Evolutionary conservation across 2,888 invertebrate genomes (phyloP), one percentile per base, ranked within the genome.

Genomic region (Atethmia centrago): DNA sequence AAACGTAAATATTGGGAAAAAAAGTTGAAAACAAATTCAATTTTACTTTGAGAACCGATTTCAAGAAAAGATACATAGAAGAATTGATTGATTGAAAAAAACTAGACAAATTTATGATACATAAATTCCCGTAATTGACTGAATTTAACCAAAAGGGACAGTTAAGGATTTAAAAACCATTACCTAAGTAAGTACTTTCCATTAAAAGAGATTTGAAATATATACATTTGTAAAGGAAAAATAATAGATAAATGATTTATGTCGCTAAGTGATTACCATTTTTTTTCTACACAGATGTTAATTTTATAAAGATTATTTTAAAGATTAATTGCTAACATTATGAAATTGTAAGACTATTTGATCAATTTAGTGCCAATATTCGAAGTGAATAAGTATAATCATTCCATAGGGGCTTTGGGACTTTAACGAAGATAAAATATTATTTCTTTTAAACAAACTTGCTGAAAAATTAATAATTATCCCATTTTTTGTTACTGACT

Each of bases 91-190:
- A 51, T 53, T 36, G 12, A 47, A 45, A 36, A 45, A 45, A 9
- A 45, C 28, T 9, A 40, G 10, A 19, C 4, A 40, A 66, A 56
- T 12, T 49, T 42, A 31, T 16, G 12, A 19, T 42, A 55, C 40
- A 28, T 49, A 9, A 4, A 16, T 42, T 58, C 16, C 58, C 21
- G 31, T 31, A 21, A 69, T 78, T 74, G 31, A 49, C 31, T 56
- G 31, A 42, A 31, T 77, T 49, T 16, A 3, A 8, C 8, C 10
- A 59, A 45, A 47, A 66, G 4, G 47, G 25, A 42, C 42, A 16
- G 9, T 16, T 68, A 45, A 7, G 42, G 56, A 45, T 58, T 36
- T 49, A 7, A 45, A 58, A 58, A 36, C 78, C 42, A 77, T 49
- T 71, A 64, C 0, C 19, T 36, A 45, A 40, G 5, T 28, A 51